Evolutionary conservation across 2,888 invertebrate species (phyloP).

Genomic region (Stenolophus ochropezus): DNA sequence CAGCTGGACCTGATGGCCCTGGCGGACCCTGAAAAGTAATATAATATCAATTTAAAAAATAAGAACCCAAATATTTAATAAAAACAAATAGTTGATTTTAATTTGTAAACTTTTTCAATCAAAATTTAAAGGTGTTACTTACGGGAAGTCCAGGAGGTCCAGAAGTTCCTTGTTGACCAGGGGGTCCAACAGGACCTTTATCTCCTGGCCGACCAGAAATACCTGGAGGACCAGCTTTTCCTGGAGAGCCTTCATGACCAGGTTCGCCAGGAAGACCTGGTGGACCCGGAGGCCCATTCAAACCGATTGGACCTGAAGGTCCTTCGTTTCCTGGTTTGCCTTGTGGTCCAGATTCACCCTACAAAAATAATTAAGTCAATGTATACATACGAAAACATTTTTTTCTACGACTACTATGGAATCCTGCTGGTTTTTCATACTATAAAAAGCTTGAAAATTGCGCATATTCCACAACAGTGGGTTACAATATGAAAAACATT

Average conservation of each 20-base stretch:
- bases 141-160: slow-evolving; percentile 84
- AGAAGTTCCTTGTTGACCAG: slow-evolving; percentile 79
- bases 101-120: too few relatives aligned
- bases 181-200: slow-evolving; percentile 82
- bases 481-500: too few relatives aligned
- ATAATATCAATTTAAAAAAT: too few relatives aligned
- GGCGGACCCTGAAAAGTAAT: slow-evolving; percentile 77
- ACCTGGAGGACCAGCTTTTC: slow-evolving; percentile 83
- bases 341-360: slow-evolving; percentile 83
- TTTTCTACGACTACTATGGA: too few relatives aligned
- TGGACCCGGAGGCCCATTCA: slow-evolving; percentile 80
- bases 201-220: slow-evolving; percentile 84
- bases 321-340: slow-evolving; percentile 86
- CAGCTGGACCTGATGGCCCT: slow-evolving; percentile 80
- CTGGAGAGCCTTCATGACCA: slow-evolving; percentile 78
- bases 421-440: too few relatives aligned
- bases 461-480: too few relatives aligned
- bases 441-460: too few relatives aligned
- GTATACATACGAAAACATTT: too few relatives aligned
- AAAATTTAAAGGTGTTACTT: too few relatives aligned
- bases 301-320: slow-evolving; percentile 80
- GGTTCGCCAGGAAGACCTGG: slow-evolving; percentile 78
- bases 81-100: too few relatives aligned
- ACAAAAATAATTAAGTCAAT: slow-evolving; percentile 58
- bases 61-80: too few relatives aligned